phyloP scores from a whole-genome alignment of 2,888 invertebrate genomes.

The Drosophila kambysellisi region DNA sequence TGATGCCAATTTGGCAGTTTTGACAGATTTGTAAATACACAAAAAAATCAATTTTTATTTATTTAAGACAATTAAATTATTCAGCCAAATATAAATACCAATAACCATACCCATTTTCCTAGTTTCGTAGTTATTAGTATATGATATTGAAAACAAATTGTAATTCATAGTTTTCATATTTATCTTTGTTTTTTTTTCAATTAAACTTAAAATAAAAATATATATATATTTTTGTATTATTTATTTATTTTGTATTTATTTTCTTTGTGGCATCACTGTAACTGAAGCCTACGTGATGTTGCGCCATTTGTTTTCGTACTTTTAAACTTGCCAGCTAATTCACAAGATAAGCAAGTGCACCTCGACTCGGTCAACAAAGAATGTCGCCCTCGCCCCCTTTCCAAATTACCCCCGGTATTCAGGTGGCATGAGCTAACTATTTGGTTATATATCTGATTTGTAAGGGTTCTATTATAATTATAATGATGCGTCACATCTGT shows the following conservation, averaged over 20 bases:
- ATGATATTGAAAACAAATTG: neutral
- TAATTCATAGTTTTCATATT: too few relatives aligned
- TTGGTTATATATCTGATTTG: neutral
- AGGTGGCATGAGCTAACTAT: neutral
- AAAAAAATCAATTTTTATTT: neutral
- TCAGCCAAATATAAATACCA: neutral
- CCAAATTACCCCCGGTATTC: neutral
- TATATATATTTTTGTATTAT: neutral
- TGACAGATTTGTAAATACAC: neutral
- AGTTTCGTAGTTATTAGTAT: neutral
- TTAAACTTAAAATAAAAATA: too few relatives aligned
- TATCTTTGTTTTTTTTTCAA: too few relatives aligned
- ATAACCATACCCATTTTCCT: neutral
- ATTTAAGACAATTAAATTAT: neutral
- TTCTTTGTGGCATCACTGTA: neutral
- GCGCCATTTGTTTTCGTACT: neutral
- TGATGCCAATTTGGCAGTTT: neutral
- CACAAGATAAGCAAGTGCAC: slow-evolving; percentile 3
- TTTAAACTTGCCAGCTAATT: neutral
- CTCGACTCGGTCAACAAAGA: neutral
- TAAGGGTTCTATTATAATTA: neutral
- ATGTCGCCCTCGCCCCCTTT: neutral
- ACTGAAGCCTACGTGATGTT: slow-evolving; percentile 1
- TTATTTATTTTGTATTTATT: neutral
- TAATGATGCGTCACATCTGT: neutral